phyloP scores from a whole-genome alignment of 92 coral and sea anemone species.

The Pocillopora meandrina region DNA sequence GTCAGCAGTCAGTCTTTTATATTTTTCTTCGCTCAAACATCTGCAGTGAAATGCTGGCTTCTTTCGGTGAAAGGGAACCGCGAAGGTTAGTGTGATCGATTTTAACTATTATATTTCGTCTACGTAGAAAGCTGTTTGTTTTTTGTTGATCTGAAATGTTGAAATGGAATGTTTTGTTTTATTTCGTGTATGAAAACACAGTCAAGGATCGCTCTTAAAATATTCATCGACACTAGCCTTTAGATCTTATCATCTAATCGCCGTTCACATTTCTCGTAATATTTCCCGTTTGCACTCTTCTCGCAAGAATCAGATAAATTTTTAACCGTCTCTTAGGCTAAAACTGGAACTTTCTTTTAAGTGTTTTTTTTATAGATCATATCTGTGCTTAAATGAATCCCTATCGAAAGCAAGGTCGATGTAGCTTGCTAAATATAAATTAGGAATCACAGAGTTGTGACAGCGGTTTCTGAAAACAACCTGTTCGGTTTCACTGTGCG shows the following conservation, averaged over 20 bases:
- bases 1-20: conserved; percentile 11
- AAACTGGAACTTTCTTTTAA: not conserved
- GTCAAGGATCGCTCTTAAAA: not conserved
- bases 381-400: not conserved
- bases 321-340: not conserved
- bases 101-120: not conserved
- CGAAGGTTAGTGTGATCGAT: conserved; percentile 8
- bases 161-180: not conserved
- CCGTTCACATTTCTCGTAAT: not conserved
- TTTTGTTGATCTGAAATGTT: too few species aligned
- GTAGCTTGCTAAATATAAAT: too few species aligned
- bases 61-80: conserved; percentile 31
- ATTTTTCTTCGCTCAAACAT: not conserved
- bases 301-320: not conserved
- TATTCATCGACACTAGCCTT: not conserved
- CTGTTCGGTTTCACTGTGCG: not conserved
- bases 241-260: conserved; percentile 12
- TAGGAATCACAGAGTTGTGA: not conserved
- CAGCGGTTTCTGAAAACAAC: not conserved
- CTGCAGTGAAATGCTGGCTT: conserved; percentile 29
- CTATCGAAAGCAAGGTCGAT: not conserved
- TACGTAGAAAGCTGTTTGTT: not conserved
- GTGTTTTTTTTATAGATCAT: not conserved
- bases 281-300: not conserved
- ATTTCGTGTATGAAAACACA: not conserved